A percentile compares a stretch with the other conserved stretches of the same genome.
phyloP scores from a whole-genome alignment of 2,113 vertebrate genomes.

The Calypte anna region DNA sequence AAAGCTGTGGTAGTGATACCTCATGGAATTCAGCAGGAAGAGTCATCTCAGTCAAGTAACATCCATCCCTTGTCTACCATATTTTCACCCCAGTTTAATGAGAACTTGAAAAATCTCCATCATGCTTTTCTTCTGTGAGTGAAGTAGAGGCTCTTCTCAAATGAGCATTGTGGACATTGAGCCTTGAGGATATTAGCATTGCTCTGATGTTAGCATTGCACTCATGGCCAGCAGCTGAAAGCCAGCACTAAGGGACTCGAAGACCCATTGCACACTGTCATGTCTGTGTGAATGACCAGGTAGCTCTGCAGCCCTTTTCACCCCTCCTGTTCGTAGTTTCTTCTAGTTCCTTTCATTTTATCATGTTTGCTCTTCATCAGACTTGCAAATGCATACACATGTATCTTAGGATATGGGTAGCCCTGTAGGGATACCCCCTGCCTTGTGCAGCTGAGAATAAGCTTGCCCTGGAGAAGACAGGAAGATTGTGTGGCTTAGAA shows the following conservation, averaged over 20 bases:
- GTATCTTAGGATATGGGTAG: neutral
- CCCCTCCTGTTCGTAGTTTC: neutral
- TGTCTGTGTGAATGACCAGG: neutral
- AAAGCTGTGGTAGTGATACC: neutral
- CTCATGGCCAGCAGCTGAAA: neutral
- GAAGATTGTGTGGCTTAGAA: neutral
- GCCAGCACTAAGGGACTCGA: neutral
- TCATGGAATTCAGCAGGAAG: neutral
- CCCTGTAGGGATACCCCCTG: neutral
- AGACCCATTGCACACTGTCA: fast-evolving
- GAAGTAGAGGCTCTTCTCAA: neutral
- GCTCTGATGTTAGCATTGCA: fast-evolving
- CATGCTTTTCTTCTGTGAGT: neutral
- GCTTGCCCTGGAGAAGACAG: neutral
- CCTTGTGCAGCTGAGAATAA: neutral
- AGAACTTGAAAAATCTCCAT: fast-evolving
- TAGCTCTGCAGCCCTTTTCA: neutral
- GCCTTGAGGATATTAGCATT: neutral
- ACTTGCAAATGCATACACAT: fast-evolving
- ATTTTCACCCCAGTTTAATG: neutral
- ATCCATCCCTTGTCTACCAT: neutral
- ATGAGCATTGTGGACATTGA: fast-evolving
- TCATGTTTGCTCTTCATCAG: neutral
- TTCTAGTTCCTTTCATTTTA: neutral
- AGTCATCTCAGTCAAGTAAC: neutral